These are phyloP conservation scores for Salarias fasciatus DNA, from an alignment of 2,797 vertebrate genomes.

Conservation along the genomic window DNA sequence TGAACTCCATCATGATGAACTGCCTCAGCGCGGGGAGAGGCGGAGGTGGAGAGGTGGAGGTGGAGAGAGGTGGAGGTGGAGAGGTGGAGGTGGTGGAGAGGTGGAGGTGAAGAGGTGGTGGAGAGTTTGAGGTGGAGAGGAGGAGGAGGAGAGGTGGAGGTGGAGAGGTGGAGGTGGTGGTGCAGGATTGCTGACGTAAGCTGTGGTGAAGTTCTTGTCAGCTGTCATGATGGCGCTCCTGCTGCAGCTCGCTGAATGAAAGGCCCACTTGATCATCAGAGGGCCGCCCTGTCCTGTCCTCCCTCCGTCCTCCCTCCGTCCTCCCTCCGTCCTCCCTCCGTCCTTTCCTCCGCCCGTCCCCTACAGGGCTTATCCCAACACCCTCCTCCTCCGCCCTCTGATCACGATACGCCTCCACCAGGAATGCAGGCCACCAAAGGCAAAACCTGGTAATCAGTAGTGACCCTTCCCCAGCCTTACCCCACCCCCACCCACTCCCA, in stretches of 20 bases:
- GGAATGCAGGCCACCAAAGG: slow-evolving; percentile 68
- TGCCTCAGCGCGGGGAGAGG: too few relatives aligned
- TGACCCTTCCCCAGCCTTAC: slow-evolving; percentile 41
- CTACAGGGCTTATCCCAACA: too few relatives aligned
- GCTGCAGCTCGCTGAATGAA: background rate
- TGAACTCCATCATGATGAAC: background rate
- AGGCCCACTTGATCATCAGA: slow-evolving; percentile 14
- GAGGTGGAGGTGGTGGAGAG: too few relatives aligned
- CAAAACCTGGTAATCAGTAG: slow-evolving; percentile 59
- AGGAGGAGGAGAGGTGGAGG: background rate
- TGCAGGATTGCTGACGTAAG: slow-evolving; percentile 47
- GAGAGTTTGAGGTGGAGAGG: too few relatives aligned
- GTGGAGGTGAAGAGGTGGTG: too few relatives aligned
- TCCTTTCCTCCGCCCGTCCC: slow-evolving; percentile 38
- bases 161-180: too few relatives aligned
- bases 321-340: slow-evolving; percentile 41
- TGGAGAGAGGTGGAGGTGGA: too few relatives aligned
- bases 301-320: slow-evolving; percentile 1
- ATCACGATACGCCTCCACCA: slow-evolving; percentile 49
- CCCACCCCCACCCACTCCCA: slow-evolving; percentile 32
- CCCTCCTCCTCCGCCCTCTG: slow-evolving; percentile 49
- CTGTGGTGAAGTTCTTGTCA: slow-evolving; percentile 47
- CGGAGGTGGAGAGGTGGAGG: too few relatives aligned
- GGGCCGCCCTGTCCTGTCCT: slow-evolving; percentile 8
- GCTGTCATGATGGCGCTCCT: slow-evolving; percentile 34